Conservation (phyloP, 2,888 invertebrate genomes). For the Pseudanteris insignis region DNA sequence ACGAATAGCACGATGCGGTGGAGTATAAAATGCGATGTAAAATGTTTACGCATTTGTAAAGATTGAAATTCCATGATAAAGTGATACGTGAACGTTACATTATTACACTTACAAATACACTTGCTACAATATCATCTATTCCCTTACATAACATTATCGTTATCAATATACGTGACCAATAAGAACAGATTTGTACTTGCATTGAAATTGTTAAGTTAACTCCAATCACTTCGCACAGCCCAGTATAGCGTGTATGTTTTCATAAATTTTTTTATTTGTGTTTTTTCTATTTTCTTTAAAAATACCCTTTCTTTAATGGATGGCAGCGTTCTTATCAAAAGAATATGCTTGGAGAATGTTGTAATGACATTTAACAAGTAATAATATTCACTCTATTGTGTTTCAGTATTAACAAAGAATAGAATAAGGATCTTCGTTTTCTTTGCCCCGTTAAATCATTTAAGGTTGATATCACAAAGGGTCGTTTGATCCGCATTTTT, state of each 20-base stretch:
- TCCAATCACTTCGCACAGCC: constrained; percentile 67
- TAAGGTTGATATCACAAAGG: constrained; percentile 65
- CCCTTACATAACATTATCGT: constrained; percentile 60
- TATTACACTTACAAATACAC: constrained; percentile 61
- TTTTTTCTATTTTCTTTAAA: constrained; percentile 58
- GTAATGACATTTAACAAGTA: constrained; percentile 63
- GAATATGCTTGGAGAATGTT: constrained; percentile 64
- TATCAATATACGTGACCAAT: constrained; percentile 66
- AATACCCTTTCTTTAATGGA: constrained; percentile 60
- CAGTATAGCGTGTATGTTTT: constrained; percentile 65
- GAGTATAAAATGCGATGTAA: constrained; percentile 45
- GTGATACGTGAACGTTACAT: constrained; percentile 57
- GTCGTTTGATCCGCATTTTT: constrained; percentile 61
- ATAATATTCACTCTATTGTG: no score
- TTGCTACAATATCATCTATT: constrained; percentile 62
- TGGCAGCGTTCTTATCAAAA: constrained; percentile 64
- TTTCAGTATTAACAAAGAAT: no score
- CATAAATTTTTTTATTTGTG: constrained; percentile 55
- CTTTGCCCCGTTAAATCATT: constrained; percentile 3
- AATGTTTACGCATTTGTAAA: constrained; percentile 49
- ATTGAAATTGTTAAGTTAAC: constrained; percentile 67
- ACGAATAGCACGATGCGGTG: constrained; percentile 24
- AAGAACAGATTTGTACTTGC: constrained; percentile 67
- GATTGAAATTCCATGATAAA: constrained; percentile 51
- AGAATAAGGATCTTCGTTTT: no score